Base-by-base conservation (phyloP, 2,888 invertebrate genomes). In the Serripes groenlandicus region DNA sequence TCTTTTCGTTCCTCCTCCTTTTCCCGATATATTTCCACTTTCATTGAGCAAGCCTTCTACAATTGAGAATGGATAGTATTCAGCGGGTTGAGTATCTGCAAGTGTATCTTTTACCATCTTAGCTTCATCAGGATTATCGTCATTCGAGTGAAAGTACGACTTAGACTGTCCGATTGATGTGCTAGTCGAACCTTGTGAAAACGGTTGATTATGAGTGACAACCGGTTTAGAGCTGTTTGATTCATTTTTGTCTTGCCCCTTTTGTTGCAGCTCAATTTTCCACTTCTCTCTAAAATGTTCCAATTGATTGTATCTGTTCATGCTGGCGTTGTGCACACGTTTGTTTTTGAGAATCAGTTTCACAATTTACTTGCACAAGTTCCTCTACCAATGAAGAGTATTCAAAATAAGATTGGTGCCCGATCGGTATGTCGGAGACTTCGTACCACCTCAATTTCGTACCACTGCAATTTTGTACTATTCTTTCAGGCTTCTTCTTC, bases 51-150 rank as follows among this genome's bases (percentile, higher is more conserved):
- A 70, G 35, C 82, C 81, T 28, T 84, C 88, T 21, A 91, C 87
- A 42, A 91, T 88, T 9, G 85, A 83, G 76, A 91, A 91, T n/a
- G 91, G 90, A 32, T 88, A 87, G 35, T 90, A 91, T 1, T 23
- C 28, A 7, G 62, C 15, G 3, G 2, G 3, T 37, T 28, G 21
- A 4, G 11, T 32, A 34, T 35, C 21, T 21, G 30, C 60, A 49
- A 58, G 4, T 7, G 3, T 42, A 26, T 23, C 23, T 49, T 34
- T 30, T n/a, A 2, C n/a, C 35, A 34, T 5, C 3, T 21, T 74
- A 4, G 21, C 18, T 32, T 64, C 26, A 9, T 23, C 34, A 34
- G 9, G 4, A 5, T 49, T n/a, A n/a, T 70, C 30, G 0, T n/a
- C 32, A 26, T 32, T 30, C 1, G 52, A 15, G 32, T 32, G 26